Percentiles rank a stretch among this genome's conserved stretches.
These are phyloP conservation scores for Perizoma flavofasciatum DNA, from an alignment of 2,888 invertebrate genomes.

Conservation along the genomic window DNA sequence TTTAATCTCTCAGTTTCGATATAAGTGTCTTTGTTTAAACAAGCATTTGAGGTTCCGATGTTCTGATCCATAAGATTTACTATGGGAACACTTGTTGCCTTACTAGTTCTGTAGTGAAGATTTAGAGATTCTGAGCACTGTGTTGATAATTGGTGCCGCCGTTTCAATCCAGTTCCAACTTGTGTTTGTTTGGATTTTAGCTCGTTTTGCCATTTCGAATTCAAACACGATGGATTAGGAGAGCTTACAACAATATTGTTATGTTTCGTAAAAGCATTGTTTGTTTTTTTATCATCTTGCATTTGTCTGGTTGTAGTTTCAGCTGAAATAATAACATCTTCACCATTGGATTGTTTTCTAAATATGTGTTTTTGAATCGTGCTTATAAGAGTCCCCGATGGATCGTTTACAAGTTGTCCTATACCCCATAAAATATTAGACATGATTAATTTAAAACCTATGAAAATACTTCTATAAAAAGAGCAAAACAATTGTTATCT, in stretches of 20 bases:
- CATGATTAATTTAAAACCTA: conserved; percentile 42
- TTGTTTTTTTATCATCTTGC: conserved; percentile 3
- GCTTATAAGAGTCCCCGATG: conserved; percentile 56
- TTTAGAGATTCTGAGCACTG: conserved; percentile 45
- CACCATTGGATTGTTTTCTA: conserved; percentile 25
- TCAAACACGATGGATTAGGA: conserved; percentile 17
- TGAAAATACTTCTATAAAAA: no score
- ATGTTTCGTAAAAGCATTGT: background rate
- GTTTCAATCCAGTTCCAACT: conserved; percentile 42
- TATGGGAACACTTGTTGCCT: conserved; percentile 49
- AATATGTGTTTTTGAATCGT: conserved; percentile 49
- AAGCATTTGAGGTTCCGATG: conserved; percentile 37
- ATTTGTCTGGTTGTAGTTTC: conserved; percentile 13
- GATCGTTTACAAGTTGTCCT: conserved; percentile 62
- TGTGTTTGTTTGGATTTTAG: conserved; percentile 46
- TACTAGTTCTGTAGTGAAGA: conserved; percentile 36
- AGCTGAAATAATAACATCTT: conserved; percentile 10
- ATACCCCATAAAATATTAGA: conserved; percentile 59
- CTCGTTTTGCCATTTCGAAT: conserved; percentile 16
- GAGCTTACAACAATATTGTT: background rate
- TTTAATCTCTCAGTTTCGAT: conserved; percentile 44
- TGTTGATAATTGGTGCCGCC: conserved; percentile 43
- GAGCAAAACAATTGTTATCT: no score
- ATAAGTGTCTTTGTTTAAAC: conserved; percentile 44
- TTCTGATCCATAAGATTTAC: conserved; percentile 42